A percentile compares a stretch with the other conserved stretches of the same genome.
phyloP scores from a whole-genome alignment of 2,888 invertebrate genomes.

The Hoplodrina ambigua region DNA sequence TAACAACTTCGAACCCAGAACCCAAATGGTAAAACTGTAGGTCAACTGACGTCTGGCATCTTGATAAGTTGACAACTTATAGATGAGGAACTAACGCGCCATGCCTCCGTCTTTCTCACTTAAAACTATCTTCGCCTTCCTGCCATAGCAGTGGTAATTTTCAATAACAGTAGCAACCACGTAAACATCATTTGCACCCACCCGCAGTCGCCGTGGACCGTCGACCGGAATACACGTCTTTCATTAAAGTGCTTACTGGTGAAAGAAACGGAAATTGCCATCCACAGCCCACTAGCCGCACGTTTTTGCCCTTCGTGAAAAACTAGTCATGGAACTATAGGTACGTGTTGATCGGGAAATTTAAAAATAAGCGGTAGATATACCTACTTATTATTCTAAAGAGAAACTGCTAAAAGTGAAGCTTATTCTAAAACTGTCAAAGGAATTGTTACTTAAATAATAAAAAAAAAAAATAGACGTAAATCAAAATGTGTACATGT shows the following conservation, averaged over 20 bases:
- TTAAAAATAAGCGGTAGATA: not conserved
- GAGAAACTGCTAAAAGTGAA: not conserved
- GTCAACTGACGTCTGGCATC: not conserved
- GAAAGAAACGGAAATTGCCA: conserved; percentile 63
- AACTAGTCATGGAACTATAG: conserved; percentile 33
- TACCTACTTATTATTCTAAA: conserved; percentile 6
- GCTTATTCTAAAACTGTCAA: not conserved
- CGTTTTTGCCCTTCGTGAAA: conserved; percentile 49
- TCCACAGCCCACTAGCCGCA: conserved; percentile 46
- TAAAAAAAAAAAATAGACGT: not conserved
- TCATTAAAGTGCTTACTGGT: conserved; percentile 53
- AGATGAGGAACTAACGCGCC: not conserved
- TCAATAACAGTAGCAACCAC: conserved; percentile 29
- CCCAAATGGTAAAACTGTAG: not conserved
- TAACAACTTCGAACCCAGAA: not conserved
- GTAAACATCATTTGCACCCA: conserved; percentile 30
- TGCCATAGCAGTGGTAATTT: conserved; percentile 4
- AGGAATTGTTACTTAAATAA: not conserved
- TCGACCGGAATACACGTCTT: conserved; percentile 47
- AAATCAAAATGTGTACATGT: not conserved
- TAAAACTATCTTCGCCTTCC: not conserved
- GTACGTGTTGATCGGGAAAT: conserved; percentile 14
- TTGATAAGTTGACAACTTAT: not conserved
- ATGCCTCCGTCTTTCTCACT: too few species aligned
- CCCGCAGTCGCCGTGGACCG: conserved; percentile 6